phyloP scores from a whole-genome alignment of 1,140 invertebrate species.

The Augochlora pura region DNA sequence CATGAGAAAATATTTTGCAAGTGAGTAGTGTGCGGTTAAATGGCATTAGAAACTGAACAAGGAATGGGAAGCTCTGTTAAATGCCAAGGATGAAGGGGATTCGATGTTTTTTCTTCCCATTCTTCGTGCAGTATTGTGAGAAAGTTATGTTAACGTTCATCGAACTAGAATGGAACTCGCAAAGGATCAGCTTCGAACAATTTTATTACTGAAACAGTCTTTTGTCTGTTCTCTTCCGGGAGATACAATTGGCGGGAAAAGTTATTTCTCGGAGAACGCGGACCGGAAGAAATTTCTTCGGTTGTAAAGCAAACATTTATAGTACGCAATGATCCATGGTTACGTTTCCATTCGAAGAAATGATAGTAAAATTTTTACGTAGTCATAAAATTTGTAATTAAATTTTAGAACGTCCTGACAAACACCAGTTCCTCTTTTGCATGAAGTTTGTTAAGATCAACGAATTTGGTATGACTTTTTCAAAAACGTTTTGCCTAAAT shows the following conservation, averaged over 20 bases:
- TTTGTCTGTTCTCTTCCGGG: background rate
- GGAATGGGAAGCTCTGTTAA: background rate
- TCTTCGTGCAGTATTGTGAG: background rate
- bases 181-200: background rate
- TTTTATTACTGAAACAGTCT: background rate
- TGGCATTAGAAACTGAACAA: background rate
- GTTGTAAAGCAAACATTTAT: background rate
- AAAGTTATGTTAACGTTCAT: background rate
- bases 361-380: background rate
- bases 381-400: conserved; percentile 4
- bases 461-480: background rate
- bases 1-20: background rate
- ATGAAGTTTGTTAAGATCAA: background rate
- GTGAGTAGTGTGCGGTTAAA: background rate
- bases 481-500: background rate
- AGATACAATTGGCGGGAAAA: background rate
- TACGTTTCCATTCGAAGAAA: background rate
- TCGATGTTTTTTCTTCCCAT: conserved; percentile 3
- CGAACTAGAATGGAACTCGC: no score
- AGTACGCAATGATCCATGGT: background rate
- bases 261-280: background rate
- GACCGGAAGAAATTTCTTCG: background rate
- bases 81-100: conserved; percentile 27
- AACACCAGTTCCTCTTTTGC: no score
- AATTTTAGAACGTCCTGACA: background rate